A percentile compares a stretch with the other conserved stretches of the same genome.
phyloP scores from a whole-genome alignment of 2,113 vertebrate species.

The Amblyopsis rosae region DNA sequence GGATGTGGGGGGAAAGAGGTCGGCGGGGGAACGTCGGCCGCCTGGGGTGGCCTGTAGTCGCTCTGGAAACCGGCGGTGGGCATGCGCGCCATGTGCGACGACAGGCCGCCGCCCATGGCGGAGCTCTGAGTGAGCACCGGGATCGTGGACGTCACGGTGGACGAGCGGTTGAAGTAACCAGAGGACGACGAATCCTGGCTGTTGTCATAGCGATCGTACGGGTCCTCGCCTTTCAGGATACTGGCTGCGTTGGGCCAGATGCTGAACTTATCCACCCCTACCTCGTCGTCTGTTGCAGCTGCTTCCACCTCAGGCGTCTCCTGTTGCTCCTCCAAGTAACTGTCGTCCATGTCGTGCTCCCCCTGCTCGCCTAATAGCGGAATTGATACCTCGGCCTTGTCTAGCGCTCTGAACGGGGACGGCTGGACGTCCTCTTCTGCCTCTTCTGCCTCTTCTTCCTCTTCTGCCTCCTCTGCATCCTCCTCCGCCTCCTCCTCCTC shows the following conservation, averaged over 20 bases:
- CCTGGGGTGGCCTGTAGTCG: slow-evolving; percentile 57
- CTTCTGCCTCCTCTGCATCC: slow-evolving; percentile 39
- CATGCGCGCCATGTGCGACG: slow-evolving; percentile 65
- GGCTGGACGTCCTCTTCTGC: slow-evolving; percentile 12
- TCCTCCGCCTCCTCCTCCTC: slow-evolving; percentile 17
- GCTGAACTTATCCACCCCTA: slow-evolving; percentile 69
- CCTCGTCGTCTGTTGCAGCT: slow-evolving; percentile 46
- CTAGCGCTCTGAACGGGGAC: slow-evolving; percentile 61
- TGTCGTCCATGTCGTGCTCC: slow-evolving; percentile 73
- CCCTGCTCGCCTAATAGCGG: slow-evolving; percentile 77
- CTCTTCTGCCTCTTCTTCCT: slow-evolving; percentile 29
- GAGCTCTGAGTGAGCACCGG: slow-evolving; percentile 70
- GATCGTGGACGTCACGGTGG: slow-evolving; percentile 61
- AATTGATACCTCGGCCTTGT: slow-evolving; percentile 65
- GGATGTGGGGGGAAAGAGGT: slow-evolving; percentile 65
- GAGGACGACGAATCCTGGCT: slow-evolving; percentile 49
- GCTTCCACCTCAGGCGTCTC: slow-evolving; percentile 53
- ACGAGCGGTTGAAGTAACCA: slow-evolving; percentile 56
- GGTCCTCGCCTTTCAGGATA: slow-evolving; percentile 70
- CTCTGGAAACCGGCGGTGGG: slow-evolving; percentile 52
- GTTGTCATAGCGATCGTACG: slow-evolving; percentile 57
- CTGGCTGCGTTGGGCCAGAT: slow-evolving; percentile 81
- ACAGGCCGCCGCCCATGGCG: slow-evolving; percentile 52
- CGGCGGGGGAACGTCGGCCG: slow-evolving; percentile 60
- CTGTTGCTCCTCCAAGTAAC: slow-evolving; percentile 57